Base-by-base conservation (phyloP, 2,888 invertebrate species). In the Endomychus coccineus region DNA sequence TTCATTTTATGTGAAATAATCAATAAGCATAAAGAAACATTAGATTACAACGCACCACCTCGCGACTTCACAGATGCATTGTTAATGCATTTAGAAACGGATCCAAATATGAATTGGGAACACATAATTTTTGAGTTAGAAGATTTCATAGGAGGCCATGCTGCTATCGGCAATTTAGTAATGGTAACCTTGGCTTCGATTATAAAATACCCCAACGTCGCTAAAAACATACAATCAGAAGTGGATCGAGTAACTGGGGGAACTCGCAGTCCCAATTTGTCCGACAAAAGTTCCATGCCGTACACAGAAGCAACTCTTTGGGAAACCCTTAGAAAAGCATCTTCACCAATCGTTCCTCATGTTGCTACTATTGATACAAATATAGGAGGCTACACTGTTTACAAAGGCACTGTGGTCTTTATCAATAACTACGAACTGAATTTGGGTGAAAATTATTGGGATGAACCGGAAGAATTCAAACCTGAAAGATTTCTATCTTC, bases 271-370 rank as follows among this genome's bases (percentile, higher is more conserved):
- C 74, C 84, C 0, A 71, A 70, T n/a, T 61, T 88, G 1, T 66
- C 73, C 14, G 84, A 90, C 48, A 74, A 78, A 52, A 66, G 71
- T 1, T 63, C 63, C 1, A 73, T 91, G 68, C 83, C 86, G 0
- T 89, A 83, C 58, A 86, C 86, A 0, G 83, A 87, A 64, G 87
- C 86, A 0, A 80, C 84, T 0, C 74, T 90, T 9, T 73, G 82
- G 50, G 91, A 91, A 67, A 80, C 85, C 1, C 63, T 90, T 1
- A 66, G 91, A 31, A 78, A 79, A 34, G 77, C 84, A 0, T 87
- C 88, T 0, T 90, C 90, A 0, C 90, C 91, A 0, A 90, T 91
- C 39, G 90, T 91, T 0, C 91, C 91, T 0, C 90, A 90, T 56
- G 88, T 88, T 0, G 87, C 90, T 0, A 84, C 83, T 14, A 30